Percentiles rank a stretch among this genome's conserved stretches.
Evolutionary conservation across 2,888 invertebrate species (phyloP).

Genomic region (Nowickia ferox): DNA sequence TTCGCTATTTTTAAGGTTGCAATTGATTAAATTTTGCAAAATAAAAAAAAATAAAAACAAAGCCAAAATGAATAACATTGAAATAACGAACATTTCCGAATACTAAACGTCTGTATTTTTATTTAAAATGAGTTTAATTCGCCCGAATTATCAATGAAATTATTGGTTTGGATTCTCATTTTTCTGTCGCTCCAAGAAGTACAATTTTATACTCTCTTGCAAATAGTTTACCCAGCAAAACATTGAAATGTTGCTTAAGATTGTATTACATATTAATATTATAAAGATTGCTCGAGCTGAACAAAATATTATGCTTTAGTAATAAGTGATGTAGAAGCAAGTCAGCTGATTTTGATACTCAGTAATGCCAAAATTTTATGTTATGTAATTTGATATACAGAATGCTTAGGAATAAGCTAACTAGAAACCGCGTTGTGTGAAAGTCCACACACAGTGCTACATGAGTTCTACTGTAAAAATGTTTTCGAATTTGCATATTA

Average conservation of each 20-base stretch:
- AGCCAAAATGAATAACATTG: conserved; percentile 47
- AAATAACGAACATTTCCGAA: conserved; percentile 65
- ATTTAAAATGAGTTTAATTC: conserved; percentile 61
- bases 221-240: conserved; percentile 36
- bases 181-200: background rate
- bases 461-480: too few species aligned
- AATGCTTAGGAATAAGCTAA: too few species aligned
- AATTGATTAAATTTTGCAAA: conserved; percentile 61
- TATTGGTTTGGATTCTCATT: background rate
- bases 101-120: conserved; percentile 29
- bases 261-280: background rate
- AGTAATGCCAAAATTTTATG: too few species aligned
- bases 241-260: background rate
- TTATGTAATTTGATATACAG: too few species aligned
- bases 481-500: too few species aligned
- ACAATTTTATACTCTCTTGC: conserved; percentile 9
- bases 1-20: conserved; percentile 65
- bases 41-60: conserved; percentile 39
- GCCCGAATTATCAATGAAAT: conserved; percentile 64
- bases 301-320: too few species aligned
- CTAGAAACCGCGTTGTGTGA: too few species aligned
- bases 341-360: too few species aligned
- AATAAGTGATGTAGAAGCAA: too few species aligned
- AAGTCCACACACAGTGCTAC: too few species aligned
- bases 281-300: too few species aligned